A percentile compares a stretch with the other conserved stretches of the same genome.
phyloP scores from a whole-genome alignment of 2,888 invertebrate genomes.

The Pyrochroa serraticornis region DNA sequence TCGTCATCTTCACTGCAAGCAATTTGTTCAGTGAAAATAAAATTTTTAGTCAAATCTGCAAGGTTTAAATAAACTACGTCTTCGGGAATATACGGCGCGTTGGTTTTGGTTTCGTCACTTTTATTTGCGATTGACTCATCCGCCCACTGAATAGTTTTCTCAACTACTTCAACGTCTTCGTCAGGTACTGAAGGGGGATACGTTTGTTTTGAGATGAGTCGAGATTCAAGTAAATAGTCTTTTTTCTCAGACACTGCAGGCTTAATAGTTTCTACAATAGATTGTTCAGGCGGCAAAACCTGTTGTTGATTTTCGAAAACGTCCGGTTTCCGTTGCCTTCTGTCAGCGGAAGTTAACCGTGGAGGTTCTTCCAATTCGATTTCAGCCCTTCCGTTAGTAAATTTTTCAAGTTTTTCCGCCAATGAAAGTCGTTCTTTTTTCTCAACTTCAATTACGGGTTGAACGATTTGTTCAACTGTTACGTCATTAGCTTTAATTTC shows the following conservation, averaged over 20 bases:
- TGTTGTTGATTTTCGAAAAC: background rate
- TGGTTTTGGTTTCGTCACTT: conserved; percentile 43
- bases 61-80: conserved; percentile 18
- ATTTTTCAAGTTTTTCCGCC: too few species aligned
- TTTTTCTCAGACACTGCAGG: conserved; percentile 19
- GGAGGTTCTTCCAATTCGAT: conserved; percentile 10
- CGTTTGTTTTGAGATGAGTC: conserved; percentile 4
- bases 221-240: conserved; percentile 15
- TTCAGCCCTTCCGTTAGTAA: background rate
- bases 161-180: background rate
- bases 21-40: conserved; percentile 50
- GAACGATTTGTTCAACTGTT: conserved; percentile 1
- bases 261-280: conserved; percentile 11
- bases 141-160: background rate
- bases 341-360: conserved; percentile 15
- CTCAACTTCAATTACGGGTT: background rate
- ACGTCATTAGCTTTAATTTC: conserved; percentile 22
- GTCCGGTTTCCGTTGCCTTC: conserved; percentile 22
- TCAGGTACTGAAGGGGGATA: conserved; percentile 17
- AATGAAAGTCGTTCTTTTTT: background rate
- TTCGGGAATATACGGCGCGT: conserved; percentile 24
- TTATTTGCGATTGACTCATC: conserved; percentile 21
- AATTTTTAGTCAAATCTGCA: conserved; percentile 43
- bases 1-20: conserved; percentile 40
- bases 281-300: background rate